Evolutionary conservation across 1,140 invertebrate genomes (phyloP).

Genomic region (Wiebesia pumilae): DNA sequence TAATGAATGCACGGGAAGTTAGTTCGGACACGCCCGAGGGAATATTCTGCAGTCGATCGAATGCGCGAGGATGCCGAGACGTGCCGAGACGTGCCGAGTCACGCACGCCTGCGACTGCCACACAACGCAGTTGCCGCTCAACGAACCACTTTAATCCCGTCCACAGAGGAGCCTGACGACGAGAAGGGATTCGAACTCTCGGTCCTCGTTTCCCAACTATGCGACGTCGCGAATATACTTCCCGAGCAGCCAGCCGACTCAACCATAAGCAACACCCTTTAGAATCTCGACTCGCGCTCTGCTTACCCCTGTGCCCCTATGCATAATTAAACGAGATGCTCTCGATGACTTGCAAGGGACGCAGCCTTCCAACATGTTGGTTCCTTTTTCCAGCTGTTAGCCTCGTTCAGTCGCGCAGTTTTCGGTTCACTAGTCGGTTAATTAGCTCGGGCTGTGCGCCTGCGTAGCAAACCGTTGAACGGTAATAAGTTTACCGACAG

Average conservation of each 20-base stretch:
- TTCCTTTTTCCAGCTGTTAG: too few species aligned
- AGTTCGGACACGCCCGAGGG: neutral
- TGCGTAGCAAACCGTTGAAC: too few species aligned
- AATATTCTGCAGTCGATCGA: neutral
- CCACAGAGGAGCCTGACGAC: constrained; percentile 8
- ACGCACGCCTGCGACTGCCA: neutral
- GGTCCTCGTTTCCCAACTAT: neutral
- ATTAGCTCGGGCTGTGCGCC: neutral
- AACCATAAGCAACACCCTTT: constrained; percentile 6
- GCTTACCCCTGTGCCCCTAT: neutral
- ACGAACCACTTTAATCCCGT: constrained; percentile 25
- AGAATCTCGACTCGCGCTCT: neutral
- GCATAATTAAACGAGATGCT: constrained; percentile 45
- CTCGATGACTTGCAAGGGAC: neutral
- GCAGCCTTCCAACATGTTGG: neutral
- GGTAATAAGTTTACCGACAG: too few species aligned
- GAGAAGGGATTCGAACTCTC: constrained; percentile 11
- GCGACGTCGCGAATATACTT: constrained; percentile 22
- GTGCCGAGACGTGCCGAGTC: neutral
- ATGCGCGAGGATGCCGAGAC: neutral
- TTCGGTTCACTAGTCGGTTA: neutral
- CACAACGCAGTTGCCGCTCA: neutral
- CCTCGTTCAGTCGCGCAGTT: too few species aligned
- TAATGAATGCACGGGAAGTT: neutral
- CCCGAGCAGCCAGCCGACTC: neutral